Evolutionary conservation across 1,140 invertebrate genomes (phyloP).

Genomic region (Holotrichia oblita): DNA sequence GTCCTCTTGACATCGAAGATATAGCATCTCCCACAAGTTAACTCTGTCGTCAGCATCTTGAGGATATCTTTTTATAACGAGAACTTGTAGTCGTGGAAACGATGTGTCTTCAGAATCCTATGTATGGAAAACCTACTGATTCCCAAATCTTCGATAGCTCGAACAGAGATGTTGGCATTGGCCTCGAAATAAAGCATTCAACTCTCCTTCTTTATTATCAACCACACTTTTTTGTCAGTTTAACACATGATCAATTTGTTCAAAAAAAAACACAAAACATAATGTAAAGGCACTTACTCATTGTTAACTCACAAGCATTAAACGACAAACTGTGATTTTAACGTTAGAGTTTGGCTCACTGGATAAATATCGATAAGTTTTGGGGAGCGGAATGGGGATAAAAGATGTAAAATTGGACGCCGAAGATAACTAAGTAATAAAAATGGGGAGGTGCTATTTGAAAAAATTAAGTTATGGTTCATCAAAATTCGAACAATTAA

Average conservation of each 20-base stretch:
- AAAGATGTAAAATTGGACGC: no score
- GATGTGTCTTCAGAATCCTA: not conserved
- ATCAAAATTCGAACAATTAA: no score
- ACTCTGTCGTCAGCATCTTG: not conserved
- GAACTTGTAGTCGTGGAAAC: not conserved
- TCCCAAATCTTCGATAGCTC: not conserved
- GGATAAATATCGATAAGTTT: no score
- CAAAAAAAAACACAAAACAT: slow-evolving; percentile 18
- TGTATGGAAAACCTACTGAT: not conserved
- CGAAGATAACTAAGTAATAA: no score
- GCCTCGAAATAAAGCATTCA: slow-evolving; percentile 11
- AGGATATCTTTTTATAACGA: no score
- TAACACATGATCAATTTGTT: not conserved
- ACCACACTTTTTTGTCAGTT: not conserved
- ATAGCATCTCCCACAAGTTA: not conserved
- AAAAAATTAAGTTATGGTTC: no score
- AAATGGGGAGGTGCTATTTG: no score
- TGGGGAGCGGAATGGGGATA: no score
- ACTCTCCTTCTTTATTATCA: not conserved
- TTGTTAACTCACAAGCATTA: no score
- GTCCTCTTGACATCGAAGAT: not conserved
- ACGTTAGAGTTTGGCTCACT: no score
- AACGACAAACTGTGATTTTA: no score
- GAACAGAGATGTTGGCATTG: slow-evolving; percentile 10
- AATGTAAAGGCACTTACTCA: no score